Base-by-base conservation (phyloP, 2,888 invertebrate genomes). In the Eurytoma californica region DNA sequence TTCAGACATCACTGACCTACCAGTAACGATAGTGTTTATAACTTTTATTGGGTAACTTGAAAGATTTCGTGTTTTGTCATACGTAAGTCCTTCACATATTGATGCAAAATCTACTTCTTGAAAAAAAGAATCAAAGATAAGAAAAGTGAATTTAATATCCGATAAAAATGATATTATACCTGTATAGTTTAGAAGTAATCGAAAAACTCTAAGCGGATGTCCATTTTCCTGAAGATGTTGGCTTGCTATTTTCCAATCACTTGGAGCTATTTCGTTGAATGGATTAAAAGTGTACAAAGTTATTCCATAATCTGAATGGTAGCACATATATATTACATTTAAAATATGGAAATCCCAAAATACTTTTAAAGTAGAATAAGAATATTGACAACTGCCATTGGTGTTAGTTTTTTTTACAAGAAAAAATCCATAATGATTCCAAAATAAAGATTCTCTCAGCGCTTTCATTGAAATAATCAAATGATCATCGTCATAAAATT, bases 281-380 rank as follows among this genome's bases (percentile, higher is more conserved):
- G 69, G 69, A 47, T 69, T 69, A n/a, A 58, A 69, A 3, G 69
- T 57, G 7, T 57, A 47, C 5, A 69, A 39, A 47, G 39, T 57
- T 47, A 69, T 14, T 57, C 69, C 57, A 18, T n/a, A 7, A 69
- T 20, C 16, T 55, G 16, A 47, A 18, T 57, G 57, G 9, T 69
- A 39, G n/a, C 69, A 69, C 3, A 69, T 47, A 47, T 20, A 57
- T 1, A 58, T 20, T 13, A 20, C 2, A 5, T 30, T 47, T 14
- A 69, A 47, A 57, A 69, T 58, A 14, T 69, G 58, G 16, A 69
- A 69, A 47, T 69, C 39, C 69, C 69, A 69, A 57, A 58, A 14
- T 1, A 57, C 57, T 57, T 69, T 12, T 55, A 69, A n/a, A 13
- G 47, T 3, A 14, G 57, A 57, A 4, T 12, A 7, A 16, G 39